Evolutionary conservation across 2,113 vertebrate genomes (phyloP), one percentile per base, ranked within the genome.

Genomic region (Pygoscelis antarcticus): DNA sequence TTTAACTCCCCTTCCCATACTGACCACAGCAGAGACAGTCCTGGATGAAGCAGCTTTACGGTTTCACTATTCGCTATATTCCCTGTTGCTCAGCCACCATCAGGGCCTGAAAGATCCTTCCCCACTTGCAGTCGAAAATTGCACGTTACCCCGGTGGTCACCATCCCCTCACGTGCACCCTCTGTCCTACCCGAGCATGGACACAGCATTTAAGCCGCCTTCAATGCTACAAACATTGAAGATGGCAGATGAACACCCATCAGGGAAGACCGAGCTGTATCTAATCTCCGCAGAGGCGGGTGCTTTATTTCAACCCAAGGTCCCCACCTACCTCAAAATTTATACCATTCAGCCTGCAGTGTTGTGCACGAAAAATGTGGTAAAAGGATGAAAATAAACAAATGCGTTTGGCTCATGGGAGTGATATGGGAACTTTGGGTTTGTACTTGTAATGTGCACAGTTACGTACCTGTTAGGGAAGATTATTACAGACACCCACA

Each of bases 171-270:
- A 30, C 3, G 2, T 1, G 3, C 44, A 15, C 46, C 25, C 10
- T 62, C 68, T 65, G 10, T 60, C 71, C 70, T 36, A 2, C 26
- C 21, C 0, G 0, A 49, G 70, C 30, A 32, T 1, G 44, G 71
- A 17, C 55, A 34, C 46, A 34, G 12, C 15, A 2, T 13, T 81
- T 61, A 47, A 80, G 32, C 32, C 38, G 3, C 8, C 1, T 34
- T 51, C 57, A 42, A 5, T 51, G 76, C 17, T 26, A 7, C 71
- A 34, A 18, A 36, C 32, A 9, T 4, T 0, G 1, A n/a, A 58
- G 30, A 6, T 7, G 12, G 47, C 78, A 72, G 19, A 72, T 1
- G 5, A 62, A 9, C 30, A 32, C 22, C 16, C 8, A 0, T 42
- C 60, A 11, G 75, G 16, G 54, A 55, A 40, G 32, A 25, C 16